Evolutionary conservation across 2,888 invertebrate species (phyloP).

Genomic region (Aleiodes testaceus): DNA sequence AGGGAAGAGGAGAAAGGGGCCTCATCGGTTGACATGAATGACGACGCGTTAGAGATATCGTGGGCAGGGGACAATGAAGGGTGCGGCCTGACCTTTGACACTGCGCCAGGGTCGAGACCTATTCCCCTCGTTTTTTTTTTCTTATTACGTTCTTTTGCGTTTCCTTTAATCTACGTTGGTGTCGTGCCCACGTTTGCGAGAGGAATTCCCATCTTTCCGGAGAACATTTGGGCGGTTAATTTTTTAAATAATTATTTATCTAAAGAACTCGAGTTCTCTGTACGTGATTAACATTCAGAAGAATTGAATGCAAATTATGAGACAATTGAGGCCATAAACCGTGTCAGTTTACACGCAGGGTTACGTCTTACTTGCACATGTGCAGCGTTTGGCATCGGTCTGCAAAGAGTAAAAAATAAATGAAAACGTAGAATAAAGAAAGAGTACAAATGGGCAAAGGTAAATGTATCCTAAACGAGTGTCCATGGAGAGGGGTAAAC

Average conservation of each 20-base stretch:
- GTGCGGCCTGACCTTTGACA: conserved; percentile 72
- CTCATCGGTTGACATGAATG: conserved; percentile 64
- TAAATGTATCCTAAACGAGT: conserved; percentile 61
- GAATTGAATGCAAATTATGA: conserved; percentile 27
- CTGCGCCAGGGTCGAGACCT: conserved; percentile 65
- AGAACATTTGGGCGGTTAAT: not conserved
- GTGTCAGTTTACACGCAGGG: conserved; percentile 36
- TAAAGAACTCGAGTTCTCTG: not conserved
- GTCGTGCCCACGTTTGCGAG: conserved; percentile 23
- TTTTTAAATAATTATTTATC: too few relatives aligned
- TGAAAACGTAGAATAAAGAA: not conserved
- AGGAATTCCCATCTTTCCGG: not conserved
- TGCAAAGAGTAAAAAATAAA: not conserved
- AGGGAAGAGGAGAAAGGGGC: conserved; percentile 46
- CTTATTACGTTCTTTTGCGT: not conserved
- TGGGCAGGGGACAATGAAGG: conserved; percentile 71
- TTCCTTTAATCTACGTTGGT: conserved; percentile 25
- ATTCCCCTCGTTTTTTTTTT: conserved; percentile 45
- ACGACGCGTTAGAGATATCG: conserved; percentile 66
- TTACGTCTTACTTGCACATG: conserved; percentile 51
- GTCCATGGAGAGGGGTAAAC: conserved; percentile 54
- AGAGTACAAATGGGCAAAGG: conserved; percentile 47
- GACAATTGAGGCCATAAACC: conserved; percentile 40
- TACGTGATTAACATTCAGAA: conserved; percentile 12
- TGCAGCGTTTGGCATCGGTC: conserved; percentile 44